Evolutionary conservation across 1,140 invertebrate species (phyloP).

Genomic region (Thaumatotibia leucotreta): DNA sequence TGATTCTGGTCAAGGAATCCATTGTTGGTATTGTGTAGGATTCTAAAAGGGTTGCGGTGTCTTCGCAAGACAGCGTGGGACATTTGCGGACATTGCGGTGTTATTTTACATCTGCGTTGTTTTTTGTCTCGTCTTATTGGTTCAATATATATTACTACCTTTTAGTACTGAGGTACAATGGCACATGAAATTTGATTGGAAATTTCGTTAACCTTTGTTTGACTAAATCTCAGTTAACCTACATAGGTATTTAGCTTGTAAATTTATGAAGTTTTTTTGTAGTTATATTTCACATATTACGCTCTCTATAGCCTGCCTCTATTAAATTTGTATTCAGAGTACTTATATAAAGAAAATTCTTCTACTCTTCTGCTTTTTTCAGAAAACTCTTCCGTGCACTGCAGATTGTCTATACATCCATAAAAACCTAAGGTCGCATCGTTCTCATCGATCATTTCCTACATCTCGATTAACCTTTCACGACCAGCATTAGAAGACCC

Average conservation of each 20-base stretch:
- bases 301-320: too few relatives aligned
- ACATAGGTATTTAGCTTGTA: too few relatives aligned
- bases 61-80: constrained; percentile 63
- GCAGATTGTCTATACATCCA: constrained; percentile 23
- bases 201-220: too few relatives aligned
- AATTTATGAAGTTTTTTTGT: too few relatives aligned
- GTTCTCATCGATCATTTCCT: constrained; percentile 28
- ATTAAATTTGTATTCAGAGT: too few relatives aligned
- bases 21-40: constrained; percentile 48
- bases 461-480: constrained; percentile 23
- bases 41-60: constrained; percentile 55
- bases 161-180: too few relatives aligned
- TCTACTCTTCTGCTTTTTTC: too few relatives aligned
- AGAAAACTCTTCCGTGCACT: constrained; percentile 3
- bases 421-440: constrained; percentile 24
- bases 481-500: constrained; percentile 18
- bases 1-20: constrained; percentile 65
- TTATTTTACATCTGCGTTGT: constrained; percentile 3
- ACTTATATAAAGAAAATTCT: too few relatives aligned
- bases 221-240: too few relatives aligned
- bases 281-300: too few relatives aligned
- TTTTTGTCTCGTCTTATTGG: neutral
- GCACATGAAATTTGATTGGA: too few relatives aligned
- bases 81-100: constrained; percentile 13
- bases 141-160: too few relatives aligned